Evolutionary conservation across 1,140 invertebrate species (phyloP), one percentile per base, ranked within the genome.

Genomic region (Aleiodes sp.): DNA sequence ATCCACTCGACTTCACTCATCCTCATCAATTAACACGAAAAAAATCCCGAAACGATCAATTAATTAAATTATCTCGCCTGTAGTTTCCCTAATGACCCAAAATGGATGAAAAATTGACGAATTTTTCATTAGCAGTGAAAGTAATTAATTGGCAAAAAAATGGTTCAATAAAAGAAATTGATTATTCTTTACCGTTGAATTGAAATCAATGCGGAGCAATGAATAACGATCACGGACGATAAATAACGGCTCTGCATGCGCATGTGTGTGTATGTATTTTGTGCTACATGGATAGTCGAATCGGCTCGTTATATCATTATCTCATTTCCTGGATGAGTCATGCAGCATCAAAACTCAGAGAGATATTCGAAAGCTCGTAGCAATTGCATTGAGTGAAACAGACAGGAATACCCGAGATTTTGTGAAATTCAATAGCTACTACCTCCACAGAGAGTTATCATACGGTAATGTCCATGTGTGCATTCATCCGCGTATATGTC

Each of bases 311-410:
- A 68, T 62, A 68, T 64, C 57, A 71, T 71, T 68, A 71, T 71
- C 65, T 71, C 65, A 71, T 71, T 71, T 71, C 70, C 70, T 67
- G 70, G 65, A 71, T 71, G 70, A 71, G 59, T 71, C 70, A 71
- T 57, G 16, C 14, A 16, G 28, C 21, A 52, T 52, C 46, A 52
- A 52, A 52, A 52, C 46, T 52, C 4, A n/a, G n/a, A n/a, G n/a
- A n/a, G n/a, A n/a, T n/a, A n/a, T n/a, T n/a, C n/a, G n/a, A n/a
- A n/a, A n/a, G n/a, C n/a, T n/a, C n/a, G n/a, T n/a, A n/a, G n/a
- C 35, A 62, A 29, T 65, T 19, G 7, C 29, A 65, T 65, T 46
- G 1, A 52, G 46, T 24, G 46, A 52, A 52, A 21, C 46, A 52
- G 46, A 24, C 21, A 52, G 46, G 21, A 52, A 21, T 52, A 52